phyloP scores from a whole-genome alignment of 1,140 invertebrate genomes.

The Steinernema khuongi region DNA sequence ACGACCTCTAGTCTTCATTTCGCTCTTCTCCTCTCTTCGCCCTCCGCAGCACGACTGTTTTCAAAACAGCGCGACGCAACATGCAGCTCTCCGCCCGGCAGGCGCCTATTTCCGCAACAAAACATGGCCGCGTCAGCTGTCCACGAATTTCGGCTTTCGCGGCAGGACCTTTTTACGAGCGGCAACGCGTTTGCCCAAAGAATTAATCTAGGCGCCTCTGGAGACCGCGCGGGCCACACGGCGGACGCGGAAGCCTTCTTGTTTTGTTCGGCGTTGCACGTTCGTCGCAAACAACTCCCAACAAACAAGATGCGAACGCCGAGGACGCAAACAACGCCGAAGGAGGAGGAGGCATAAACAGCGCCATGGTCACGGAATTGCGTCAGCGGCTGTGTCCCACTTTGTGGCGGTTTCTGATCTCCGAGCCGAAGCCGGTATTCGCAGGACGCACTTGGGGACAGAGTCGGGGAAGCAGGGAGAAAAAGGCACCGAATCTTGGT shows the following conservation, averaged over 20 bases:
- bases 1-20: too few relatives aligned
- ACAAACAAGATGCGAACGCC: neutral
- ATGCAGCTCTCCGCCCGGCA: neutral
- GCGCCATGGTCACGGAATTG: neutral
- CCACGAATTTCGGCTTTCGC: neutral
- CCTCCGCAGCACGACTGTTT: neutral
- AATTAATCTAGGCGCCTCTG: neutral
- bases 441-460: neutral
- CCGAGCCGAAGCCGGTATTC: neutral
- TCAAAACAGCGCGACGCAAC: neutral
- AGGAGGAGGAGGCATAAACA: neutral
- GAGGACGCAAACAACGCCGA: neutral
- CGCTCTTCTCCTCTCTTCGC: neutral
- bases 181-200: neutral
- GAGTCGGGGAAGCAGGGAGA: too few relatives aligned
- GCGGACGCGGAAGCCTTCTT: neutral
- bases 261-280: slow-evolving; percentile 4
- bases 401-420: slow-evolving; percentile 3
- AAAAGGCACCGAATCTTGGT: too few relatives aligned
- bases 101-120: neutral
- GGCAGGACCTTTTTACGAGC: slow-evolving; percentile 6
- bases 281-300: neutral
- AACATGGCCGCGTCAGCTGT: slow-evolving; percentile 1
- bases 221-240: slow-evolving; percentile 11
- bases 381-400: neutral